These are phyloP conservation scores for Nycteola revayana DNA, from an alignment of 2,888 invertebrate genomes.

Conservation along the genomic window DNA sequence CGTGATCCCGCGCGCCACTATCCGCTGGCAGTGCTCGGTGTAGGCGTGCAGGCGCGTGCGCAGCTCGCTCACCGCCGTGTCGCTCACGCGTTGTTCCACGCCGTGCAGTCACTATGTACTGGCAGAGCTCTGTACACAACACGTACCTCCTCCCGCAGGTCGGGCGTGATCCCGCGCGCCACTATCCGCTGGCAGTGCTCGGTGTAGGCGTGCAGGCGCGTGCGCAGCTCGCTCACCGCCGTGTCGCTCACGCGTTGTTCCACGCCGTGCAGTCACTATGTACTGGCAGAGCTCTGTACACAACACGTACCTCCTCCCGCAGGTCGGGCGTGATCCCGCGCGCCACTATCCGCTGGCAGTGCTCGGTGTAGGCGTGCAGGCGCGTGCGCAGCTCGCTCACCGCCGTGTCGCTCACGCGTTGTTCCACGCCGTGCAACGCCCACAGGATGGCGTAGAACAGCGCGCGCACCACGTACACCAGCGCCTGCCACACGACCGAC, in stretches of 20 bases:
- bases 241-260: constrained; percentile 85
- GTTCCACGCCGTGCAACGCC: constrained; percentile 78
- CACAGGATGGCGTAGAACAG: constrained; percentile 76
- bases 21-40: too few species aligned
- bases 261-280: constrained; percentile 88
- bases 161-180: constrained; percentile 50
- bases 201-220: constrained; percentile 88
- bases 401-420: constrained; percentile 69
- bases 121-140: constrained; percentile 84
- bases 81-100: constrained; percentile 87
- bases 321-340: constrained; percentile 72
- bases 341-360: constrained; percentile 78
- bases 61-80: constrained; percentile 59
- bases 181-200: constrained; percentile 82
- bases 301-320: constrained; percentile 85
- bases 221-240: constrained; percentile 79
- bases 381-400: constrained; percentile 82
- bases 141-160: constrained; percentile 87
- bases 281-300: constrained; percentile 87
- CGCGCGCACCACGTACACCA: constrained; percentile 82
- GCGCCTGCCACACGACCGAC: constrained; percentile 53
- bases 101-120: constrained; percentile 82
- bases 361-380: constrained; percentile 88
- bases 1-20: too few species aligned
- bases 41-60: too few species aligned